Percentiles rank a stretch among this genome's conserved stretches.
Evolutionary conservation across 2,888 invertebrate genomes (phyloP).

Genomic region (Erpobdella octoculata): DNA sequence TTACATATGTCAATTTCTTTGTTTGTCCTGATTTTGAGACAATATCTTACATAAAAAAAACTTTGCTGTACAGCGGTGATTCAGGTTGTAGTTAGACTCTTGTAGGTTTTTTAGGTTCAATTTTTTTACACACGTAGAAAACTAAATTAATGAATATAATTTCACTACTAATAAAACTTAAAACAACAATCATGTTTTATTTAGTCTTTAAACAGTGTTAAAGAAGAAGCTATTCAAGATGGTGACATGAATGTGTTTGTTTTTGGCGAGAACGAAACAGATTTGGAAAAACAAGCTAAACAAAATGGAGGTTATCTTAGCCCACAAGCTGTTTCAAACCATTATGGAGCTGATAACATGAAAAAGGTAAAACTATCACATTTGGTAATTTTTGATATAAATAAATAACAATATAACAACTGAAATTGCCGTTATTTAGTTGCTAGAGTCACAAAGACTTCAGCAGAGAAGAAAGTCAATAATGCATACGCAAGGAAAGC

Average conservation of each 20-base stretch:
- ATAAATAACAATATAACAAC: too few species aligned
- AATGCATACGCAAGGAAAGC: too few species aligned
- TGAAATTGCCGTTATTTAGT: too few species aligned
- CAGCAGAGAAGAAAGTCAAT: constrained; percentile 22
- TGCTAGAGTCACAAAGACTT: constrained; percentile 28
- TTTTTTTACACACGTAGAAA: too few species aligned
- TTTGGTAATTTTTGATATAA: too few species aligned
- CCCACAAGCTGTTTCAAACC: constrained; percentile 20
- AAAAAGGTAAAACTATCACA: constrained; percentile 28
- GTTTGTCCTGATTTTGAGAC: neutral
- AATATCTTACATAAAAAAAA: neutral
- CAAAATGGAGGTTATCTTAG: constrained; percentile 29
- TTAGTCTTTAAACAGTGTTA: constrained; percentile 7
- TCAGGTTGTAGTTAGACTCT: too few species aligned
- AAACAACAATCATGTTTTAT: neutral
- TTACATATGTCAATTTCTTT: neutral
- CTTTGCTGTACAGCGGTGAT: too few species aligned
- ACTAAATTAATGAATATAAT: too few species aligned
- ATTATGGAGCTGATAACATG: constrained; percentile 26
- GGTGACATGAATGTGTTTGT: constrained; percentile 47
- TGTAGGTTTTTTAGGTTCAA: too few species aligned
- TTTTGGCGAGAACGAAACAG: constrained; percentile 48
- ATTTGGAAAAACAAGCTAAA: constrained; percentile 37
- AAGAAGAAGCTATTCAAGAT: constrained; percentile 27
- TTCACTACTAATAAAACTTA: neutral